Evolutionary conservation across 2,113 vertebrate genomes (phyloP), one percentile per base, ranked within the genome.

Genomic region (Onychostoma macrolepis): DNA sequence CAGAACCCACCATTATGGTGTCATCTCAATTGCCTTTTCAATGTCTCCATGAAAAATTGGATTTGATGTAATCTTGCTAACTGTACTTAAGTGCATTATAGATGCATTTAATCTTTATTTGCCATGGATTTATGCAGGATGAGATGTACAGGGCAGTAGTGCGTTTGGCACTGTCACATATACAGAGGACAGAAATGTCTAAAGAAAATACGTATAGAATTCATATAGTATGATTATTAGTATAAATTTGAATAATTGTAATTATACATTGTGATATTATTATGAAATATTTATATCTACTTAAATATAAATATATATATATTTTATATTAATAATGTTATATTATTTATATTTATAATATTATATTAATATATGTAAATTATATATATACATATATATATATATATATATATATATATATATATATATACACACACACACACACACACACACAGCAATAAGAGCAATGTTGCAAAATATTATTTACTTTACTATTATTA

Each of bases 1-100:
- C 83, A 77, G 28, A 79, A 84, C 30, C 76, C n/a, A 65, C 48
- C 78, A 74, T 86, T 81, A 86, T 77, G 85, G 78, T 86, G 85
- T 80, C 78, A 72, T 87, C 79, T 82, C 79, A 74, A 61, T 82
- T 74, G 80, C 61, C 63, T 83, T 83, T 82, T 69, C 61, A 83
- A 50, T 83, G 38, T 82, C 69, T 75, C 79, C 36, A 63, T 87
- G 41, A 87, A 75, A 82, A 82, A 87, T 82, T 48, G 30, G 41
- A 83, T 78, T 83, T 61, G 45, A 56, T 74, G 48, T 80, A 74
- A 80, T 81, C 79, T 74, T 82, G 72, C 80, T 72, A 82, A 72
- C 56, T 82, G 50, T 71, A 80, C 63, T 82, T 82, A 82, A 76
- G 85, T 75, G 85, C 69, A 87, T 87, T 82, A 87, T 21, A 56